These are phyloP conservation scores for Enteromius treurensis DNA, from an alignment of 2,797 vertebrate species.

Conservation along the genomic window DNA sequence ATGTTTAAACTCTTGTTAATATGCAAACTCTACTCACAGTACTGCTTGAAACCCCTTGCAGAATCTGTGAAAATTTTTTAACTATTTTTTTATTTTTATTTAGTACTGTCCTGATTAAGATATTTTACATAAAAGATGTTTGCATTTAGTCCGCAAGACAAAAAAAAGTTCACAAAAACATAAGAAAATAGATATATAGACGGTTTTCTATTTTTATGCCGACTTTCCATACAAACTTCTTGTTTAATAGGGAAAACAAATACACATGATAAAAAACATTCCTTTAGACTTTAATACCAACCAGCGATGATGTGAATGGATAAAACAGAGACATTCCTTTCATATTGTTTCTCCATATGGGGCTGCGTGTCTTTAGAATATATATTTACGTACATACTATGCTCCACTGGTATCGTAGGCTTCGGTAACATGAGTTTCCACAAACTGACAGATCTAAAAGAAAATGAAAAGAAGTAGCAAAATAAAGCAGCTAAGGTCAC, in stretches of 20 bases:
- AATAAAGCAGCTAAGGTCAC: constrained; percentile 38
- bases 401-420: constrained; percentile 24
- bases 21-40: neutral
- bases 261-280: neutral
- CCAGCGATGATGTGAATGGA: constrained; percentile 41
- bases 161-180: neutral
- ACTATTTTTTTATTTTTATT: too few relatives aligned
- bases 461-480: constrained; percentile 22
- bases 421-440: constrained; percentile 55
- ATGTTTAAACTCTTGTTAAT: neutral
- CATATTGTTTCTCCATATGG: constrained; percentile 35
- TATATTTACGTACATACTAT: constrained; percentile 46
- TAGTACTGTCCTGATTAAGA: too few relatives aligned
- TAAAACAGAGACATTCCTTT: constrained; percentile 41
- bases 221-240: neutral
- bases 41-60: too few relatives aligned
- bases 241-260: neutral
- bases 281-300: constrained; percentile 33
- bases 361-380: constrained; percentile 5
- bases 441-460: constrained; percentile 23
- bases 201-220: neutral
- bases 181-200: neutral
- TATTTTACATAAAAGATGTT: too few relatives aligned
- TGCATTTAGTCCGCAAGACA: neutral
- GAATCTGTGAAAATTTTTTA: too few relatives aligned